These are phyloP conservation scores for Mesorhabditis belari DNA, from an alignment of 2,888 invertebrate genomes.

Conservation along the genomic window DNA sequence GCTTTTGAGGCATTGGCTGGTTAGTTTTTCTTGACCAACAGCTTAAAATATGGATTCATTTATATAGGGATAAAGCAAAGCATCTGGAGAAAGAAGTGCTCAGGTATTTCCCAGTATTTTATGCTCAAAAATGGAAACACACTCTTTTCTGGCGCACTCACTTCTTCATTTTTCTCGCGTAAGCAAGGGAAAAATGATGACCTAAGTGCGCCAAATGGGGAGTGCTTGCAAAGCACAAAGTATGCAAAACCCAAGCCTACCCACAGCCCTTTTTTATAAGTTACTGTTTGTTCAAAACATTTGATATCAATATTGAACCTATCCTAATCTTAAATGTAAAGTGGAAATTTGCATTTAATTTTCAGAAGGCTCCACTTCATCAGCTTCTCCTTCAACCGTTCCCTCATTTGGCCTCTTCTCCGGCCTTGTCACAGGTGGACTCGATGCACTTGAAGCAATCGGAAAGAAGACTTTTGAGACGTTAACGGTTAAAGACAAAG, in stretches of 20 bases:
- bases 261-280: too few species aligned
- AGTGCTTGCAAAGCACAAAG: not conserved
- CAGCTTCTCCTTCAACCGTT: not conserved
- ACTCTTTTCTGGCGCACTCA: too few species aligned
- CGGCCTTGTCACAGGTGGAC: conserved; percentile 52
- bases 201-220: too few species aligned
- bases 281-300: too few species aligned
- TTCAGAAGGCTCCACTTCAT: not conserved
- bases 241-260: not conserved
- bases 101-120: too few species aligned
- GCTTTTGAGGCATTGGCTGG: not conserved
- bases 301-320: not conserved
- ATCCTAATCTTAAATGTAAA: not conserved
- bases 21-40: too few species aligned
- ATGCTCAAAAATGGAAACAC: too few species aligned
- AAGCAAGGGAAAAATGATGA: too few species aligned
- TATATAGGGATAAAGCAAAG: too few species aligned
- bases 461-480: conserved; percentile 92
- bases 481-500: conserved; percentile 81
- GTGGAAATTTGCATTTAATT: not conserved
- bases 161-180: too few species aligned
- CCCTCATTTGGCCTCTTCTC: conserved; percentile 25
- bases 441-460: conserved; percentile 80
- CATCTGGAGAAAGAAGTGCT: too few species aligned
- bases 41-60: too few species aligned